Evolutionary conservation across 2,888 invertebrate genomes (phyloP).

Genomic region (Elysia crispata): DNA sequence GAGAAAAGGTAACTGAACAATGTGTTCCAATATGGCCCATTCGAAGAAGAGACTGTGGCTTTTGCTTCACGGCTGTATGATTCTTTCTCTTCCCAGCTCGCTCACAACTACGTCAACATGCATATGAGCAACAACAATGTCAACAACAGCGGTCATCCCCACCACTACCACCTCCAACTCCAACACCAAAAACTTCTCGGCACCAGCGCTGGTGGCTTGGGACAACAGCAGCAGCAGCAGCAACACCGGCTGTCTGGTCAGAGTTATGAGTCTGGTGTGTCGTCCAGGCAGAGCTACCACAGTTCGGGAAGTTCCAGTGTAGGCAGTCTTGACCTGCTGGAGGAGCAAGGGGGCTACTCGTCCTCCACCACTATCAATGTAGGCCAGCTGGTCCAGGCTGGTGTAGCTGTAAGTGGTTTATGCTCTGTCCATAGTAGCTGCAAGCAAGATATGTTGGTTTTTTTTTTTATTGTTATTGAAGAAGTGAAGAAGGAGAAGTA

Average conservation of each 20-base stretch:
- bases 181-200: no score
- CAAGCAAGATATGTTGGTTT: no score
- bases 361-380: slow-evolving; percentile 70
- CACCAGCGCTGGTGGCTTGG: no score
- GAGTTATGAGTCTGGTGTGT: slow-evolving; percentile 78
- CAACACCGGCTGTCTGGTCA: slow-evolving; percentile 77
- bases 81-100: slow-evolving; percentile 3
- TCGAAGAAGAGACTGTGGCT: no score
- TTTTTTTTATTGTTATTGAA: no score
- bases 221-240: slow-evolving; percentile 42
- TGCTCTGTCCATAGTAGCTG: no score
- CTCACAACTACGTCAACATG: slow-evolving; percentile 42
- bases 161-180: no score
- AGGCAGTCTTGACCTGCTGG: slow-evolving; percentile 82
- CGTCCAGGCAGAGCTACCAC: slow-evolving; percentile 78
- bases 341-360: slow-evolving; percentile 78
- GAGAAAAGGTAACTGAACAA: no score
- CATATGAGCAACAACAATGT: slow-evolving; percentile 51
- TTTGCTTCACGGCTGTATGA: neutral
- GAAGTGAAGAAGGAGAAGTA: no score
- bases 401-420: slow-evolving; percentile 67
- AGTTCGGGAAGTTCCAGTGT: slow-evolving; percentile 76
- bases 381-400: slow-evolving; percentile 75
- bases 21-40: no score
- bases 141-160: no score